Percentiles rank a stretch among this genome's conserved stretches.
These are phyloP conservation scores for Acipenser transmontanus DNA, from an alignment of 2,797 vertebrate species.

Conservation along the genomic window DNA sequence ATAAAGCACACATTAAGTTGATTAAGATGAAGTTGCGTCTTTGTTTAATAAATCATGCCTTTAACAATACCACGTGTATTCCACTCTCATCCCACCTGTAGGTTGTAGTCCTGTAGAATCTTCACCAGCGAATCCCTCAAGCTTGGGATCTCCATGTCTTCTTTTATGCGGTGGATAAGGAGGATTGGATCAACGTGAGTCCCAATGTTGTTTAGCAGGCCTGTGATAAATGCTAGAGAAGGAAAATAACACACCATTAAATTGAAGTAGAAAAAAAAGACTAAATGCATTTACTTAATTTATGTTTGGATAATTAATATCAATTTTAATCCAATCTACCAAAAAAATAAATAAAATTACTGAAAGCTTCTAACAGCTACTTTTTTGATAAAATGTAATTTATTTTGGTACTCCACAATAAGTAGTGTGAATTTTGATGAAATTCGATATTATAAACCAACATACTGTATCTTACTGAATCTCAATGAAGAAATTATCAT, in stretches of 20 bases:
- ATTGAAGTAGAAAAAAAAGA: not conserved
- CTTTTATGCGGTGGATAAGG: conserved; percentile 92
- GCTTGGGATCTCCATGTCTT: conserved; percentile 98
- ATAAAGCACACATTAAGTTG: no score
- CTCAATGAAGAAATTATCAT: no score
- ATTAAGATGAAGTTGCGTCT: no score
- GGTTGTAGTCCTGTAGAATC: conserved; percentile 96
- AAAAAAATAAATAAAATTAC: not conserved
- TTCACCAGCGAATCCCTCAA: conserved; percentile 94
- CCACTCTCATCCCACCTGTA: conserved; percentile 68
- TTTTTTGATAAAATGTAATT: no score
- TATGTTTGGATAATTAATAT: not conserved
- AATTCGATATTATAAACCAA: no score
- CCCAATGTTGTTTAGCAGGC: conserved; percentile 94
- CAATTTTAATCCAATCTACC: not conserved
- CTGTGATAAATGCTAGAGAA: conserved; percentile 87
- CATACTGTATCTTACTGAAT: no score
- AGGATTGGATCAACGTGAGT: conserved; percentile 96
- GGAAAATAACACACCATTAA: not conserved
- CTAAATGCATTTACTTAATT: no score
- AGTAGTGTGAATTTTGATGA: no score
- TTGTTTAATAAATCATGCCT: no score
- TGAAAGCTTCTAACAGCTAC: no score
- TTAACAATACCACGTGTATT: not conserved
- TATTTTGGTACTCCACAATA: no score